A percentile compares a stretch with the other conserved stretches of the same genome.
phyloP scores from a whole-genome alignment of 2,113 vertebrate genomes.

The Egretta garzetta region DNA sequence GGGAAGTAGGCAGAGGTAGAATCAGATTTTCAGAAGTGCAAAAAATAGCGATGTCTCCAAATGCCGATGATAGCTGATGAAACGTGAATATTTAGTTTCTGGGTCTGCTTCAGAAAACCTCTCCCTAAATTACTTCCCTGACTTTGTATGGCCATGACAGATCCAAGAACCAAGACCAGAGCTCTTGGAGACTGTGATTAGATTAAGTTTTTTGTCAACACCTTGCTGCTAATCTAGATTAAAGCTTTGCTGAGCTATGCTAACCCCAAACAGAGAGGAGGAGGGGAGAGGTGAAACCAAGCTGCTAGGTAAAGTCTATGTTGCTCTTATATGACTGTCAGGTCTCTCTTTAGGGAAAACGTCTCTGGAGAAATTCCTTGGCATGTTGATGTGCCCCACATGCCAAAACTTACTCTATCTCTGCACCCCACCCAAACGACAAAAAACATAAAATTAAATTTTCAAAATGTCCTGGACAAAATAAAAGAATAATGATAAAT shows the following conservation, averaged over 20 bases:
- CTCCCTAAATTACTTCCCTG: not conserved
- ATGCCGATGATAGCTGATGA: not conserved
- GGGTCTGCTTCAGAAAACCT: not conserved
- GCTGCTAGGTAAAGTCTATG: not conserved
- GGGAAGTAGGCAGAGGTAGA: not conserved
- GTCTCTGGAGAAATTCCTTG: not conserved
- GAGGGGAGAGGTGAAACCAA: not conserved
- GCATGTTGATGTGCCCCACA: not conserved
- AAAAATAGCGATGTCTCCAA: not conserved
- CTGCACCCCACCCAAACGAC: not conserved
- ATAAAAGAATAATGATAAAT: no score
- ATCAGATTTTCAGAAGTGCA: not conserved
- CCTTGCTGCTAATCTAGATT: not conserved
- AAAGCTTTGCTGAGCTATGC: not conserved
- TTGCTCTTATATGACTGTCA: not conserved
- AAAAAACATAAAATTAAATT: not conserved
- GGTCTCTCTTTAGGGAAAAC: not conserved
- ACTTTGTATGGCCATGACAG: not conserved
- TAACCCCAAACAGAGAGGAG: not conserved
- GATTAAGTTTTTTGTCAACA: not conserved
- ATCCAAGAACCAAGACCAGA: not conserved
- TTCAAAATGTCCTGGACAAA: not conserved
- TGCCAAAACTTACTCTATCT: not conserved
- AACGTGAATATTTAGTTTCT: not conserved
- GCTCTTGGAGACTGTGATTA: not conserved